Percentiles rank a stretch among this genome's conserved stretches.
Evolutionary conservation across 2,888 invertebrate species (phyloP).

Genomic region (Sialis fuliginosa): DNA sequence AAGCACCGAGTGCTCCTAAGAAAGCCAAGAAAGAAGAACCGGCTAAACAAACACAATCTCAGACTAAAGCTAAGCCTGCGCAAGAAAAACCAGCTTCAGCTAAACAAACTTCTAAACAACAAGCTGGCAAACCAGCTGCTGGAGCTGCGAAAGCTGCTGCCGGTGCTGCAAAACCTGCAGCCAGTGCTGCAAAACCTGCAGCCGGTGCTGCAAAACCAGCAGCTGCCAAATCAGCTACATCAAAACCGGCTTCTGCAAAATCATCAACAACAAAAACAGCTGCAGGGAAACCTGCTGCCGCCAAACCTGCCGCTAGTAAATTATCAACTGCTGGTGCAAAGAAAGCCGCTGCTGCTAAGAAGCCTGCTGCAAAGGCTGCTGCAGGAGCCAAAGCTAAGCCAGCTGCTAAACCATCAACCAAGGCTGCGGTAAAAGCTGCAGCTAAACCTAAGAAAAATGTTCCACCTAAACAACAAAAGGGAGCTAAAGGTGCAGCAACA

Average conservation of each 20-base stretch:
- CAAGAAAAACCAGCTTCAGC: too few species aligned
- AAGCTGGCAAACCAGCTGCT: slow-evolving; percentile 8
- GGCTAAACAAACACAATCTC: too few species aligned
- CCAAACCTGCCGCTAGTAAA: slow-evolving; percentile 12
- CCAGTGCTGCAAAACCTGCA: slow-evolving; percentile 31
- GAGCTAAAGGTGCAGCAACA: slow-evolving; percentile 22
- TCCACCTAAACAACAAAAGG: slow-evolving; percentile 33
- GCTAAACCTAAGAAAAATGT: slow-evolving; percentile 36
- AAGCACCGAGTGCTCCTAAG: slow-evolving; percentile 11
- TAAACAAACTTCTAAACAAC: neutral
- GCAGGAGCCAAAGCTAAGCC: slow-evolving; percentile 15
- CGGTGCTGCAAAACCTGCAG: slow-evolving; percentile 32
- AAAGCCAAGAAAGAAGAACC: slow-evolving; percentile 5
- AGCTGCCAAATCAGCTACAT: slow-evolving; percentile 26
- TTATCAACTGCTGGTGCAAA: slow-evolving; percentile 12
- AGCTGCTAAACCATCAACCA: slow-evolving; percentile 26
- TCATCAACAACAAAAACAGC: slow-evolving; percentile 17
- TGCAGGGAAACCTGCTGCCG: slow-evolving; percentile 14
- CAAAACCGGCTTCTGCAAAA: slow-evolving; percentile 22
- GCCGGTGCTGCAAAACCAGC: slow-evolving; percentile 35
- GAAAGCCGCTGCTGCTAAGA: slow-evolving; percentile 8
- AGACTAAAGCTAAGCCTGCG: too few species aligned
- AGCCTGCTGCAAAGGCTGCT: slow-evolving; percentile 18
- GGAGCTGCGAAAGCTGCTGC: slow-evolving; percentile 26
- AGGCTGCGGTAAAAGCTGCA: slow-evolving; percentile 31